phyloP scores from a whole-genome alignment of 2,888 invertebrate genomes.

The Caenorhabditis sp. region DNA sequence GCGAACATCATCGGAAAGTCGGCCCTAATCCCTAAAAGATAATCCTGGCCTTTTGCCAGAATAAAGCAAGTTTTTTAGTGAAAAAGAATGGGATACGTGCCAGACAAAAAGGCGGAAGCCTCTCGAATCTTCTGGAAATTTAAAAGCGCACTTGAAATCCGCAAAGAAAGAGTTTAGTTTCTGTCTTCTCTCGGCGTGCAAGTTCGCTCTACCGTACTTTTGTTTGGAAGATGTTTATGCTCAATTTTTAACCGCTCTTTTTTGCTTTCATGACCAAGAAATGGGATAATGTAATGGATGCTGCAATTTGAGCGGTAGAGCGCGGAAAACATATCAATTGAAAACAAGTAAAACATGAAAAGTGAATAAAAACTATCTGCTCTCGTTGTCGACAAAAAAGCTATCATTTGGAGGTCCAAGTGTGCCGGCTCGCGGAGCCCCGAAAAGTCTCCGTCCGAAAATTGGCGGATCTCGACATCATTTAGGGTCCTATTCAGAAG shows the following conservation, averaged over 20 bases:
- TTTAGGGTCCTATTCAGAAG: constrained; percentile 52
- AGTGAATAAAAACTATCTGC: too few species aligned
- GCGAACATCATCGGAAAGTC: constrained; percentile 11
- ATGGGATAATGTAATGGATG: too few species aligned
- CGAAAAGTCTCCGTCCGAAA: constrained; percentile 28
- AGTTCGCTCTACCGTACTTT: background rate
- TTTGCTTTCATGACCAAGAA: too few species aligned
- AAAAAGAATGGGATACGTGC: constrained; percentile 21
- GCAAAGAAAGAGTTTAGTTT: background rate
- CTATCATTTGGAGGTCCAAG: too few species aligned
- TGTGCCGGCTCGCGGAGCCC: too few species aligned
- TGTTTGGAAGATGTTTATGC: too few species aligned
- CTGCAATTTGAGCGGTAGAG: too few species aligned
- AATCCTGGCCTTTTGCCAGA: constrained; percentile 15
- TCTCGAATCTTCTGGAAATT: constrained; percentile 3
- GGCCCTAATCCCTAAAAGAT: too few species aligned
- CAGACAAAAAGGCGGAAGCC: constrained; percentile 22
- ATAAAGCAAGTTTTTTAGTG: background rate
- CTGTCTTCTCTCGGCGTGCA: background rate
- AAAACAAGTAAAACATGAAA: too few species aligned
- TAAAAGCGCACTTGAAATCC: constrained; percentile 2
- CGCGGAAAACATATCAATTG: too few species aligned
- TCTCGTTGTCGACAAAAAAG: too few species aligned
- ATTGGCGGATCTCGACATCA: constrained; percentile 17
- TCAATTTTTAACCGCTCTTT: too few species aligned